Conservation (phyloP, 2,797 vertebrate species). For the Enteromius mattozi region DNA sequence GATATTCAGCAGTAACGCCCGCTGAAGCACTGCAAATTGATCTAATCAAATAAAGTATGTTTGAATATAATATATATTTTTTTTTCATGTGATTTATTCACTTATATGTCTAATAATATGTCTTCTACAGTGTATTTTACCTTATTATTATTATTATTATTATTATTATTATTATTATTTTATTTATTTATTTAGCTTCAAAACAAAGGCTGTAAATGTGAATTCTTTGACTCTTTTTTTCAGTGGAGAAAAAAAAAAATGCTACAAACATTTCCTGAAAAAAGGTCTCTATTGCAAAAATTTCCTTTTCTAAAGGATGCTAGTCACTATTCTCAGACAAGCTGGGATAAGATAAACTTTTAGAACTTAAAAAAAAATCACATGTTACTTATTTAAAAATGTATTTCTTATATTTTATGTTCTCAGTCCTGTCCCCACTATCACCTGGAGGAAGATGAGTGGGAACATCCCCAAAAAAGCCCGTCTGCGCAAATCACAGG, state of each 20-base stretch:
- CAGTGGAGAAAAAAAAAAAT: neutral
- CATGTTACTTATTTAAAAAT: neutral
- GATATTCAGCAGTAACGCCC: neutral
- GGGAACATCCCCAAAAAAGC: conserved; percentile 95
- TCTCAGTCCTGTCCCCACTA: conserved; percentile 93
- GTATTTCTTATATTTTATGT: conserved; percentile 31
- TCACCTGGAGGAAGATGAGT: conserved; percentile 96
- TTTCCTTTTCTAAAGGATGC: neutral
- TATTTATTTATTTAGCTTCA: neutral
- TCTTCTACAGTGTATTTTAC: too few species aligned
- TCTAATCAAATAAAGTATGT: neutral
- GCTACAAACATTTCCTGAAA: neutral
- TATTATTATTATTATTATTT: too few species aligned
- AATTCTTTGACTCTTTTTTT: neutral
- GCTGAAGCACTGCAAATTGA: neutral
- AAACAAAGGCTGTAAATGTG: neutral
- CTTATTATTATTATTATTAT: too few species aligned
- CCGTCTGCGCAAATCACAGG: conserved; percentile 93
- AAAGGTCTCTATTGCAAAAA: neutral
- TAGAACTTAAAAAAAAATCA: neutral
- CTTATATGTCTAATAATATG: neutral
- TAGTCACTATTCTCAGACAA: neutral
- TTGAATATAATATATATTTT: neutral
- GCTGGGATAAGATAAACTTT: neutral
- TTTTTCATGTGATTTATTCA: neutral